These are phyloP conservation scores for Caenorhabditis brenneri DNA, from an alignment of 1,140 invertebrate species.

Conservation along the genomic window DNA sequence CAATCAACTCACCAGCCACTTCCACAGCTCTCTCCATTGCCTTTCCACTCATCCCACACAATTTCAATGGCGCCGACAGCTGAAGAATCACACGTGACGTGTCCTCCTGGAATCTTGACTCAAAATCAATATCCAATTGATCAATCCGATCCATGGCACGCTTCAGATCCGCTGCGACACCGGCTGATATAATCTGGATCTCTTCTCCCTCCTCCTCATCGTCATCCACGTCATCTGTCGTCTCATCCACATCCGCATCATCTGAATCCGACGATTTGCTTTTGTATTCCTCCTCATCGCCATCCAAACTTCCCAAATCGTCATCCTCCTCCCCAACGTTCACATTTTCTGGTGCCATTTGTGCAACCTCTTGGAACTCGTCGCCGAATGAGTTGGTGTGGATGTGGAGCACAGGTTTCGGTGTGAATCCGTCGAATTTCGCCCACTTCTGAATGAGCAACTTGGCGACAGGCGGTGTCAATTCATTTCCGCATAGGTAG, in stretches of 20 bases:
- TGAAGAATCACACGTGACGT: neutral
- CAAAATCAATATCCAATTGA: constrained; percentile 9
- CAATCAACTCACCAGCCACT: constrained; percentile 2
- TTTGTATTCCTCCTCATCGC: constrained; percentile 32
- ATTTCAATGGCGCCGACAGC: neutral
- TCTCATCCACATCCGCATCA: neutral
- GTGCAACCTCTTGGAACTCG: neutral
- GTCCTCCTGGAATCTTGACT: constrained; percentile 32
- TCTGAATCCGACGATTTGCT: constrained; percentile 21
- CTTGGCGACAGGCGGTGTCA: neutral
- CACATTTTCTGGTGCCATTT: constrained; percentile 14
- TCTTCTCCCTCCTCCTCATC: neutral
- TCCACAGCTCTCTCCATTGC: neutral
- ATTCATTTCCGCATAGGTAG: constrained; percentile 7
- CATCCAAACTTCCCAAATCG: constrained; percentile 19
- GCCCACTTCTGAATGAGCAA: constrained; percentile 3
- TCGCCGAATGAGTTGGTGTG: constrained; percentile 4
- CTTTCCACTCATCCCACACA: neutral
- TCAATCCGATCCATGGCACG: neutral
- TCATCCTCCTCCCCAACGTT: constrained; percentile 12
- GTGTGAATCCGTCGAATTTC: neutral
- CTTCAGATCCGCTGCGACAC: neutral
- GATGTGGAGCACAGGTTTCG: constrained; percentile 15
- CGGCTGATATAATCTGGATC: neutral
- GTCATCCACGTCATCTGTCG: neutral